phyloP scores from a whole-genome alignment of 2,113 vertebrate genomes.

The Pontoporia blainvillei region DNA sequence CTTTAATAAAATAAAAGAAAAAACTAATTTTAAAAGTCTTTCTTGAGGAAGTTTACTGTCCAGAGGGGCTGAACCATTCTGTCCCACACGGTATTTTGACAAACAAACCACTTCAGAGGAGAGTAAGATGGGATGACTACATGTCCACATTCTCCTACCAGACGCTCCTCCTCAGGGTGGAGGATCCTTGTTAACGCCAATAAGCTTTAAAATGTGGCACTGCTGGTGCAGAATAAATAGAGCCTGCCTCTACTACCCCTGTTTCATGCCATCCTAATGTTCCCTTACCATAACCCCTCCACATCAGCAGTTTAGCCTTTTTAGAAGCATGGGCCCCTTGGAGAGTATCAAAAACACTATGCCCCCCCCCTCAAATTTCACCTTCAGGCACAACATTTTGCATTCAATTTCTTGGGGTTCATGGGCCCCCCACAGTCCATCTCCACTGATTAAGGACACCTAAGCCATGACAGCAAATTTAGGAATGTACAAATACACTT shows the following conservation, averaged over 20 bases:
- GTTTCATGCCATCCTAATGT: not conserved
- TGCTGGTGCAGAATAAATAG: not conserved
- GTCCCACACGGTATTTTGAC: not conserved
- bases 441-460: not conserved
- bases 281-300: not conserved
- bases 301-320: not conserved
- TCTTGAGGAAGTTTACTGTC: not conserved
- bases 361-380: not conserved
- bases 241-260: not conserved
- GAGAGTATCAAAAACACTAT: not conserved
- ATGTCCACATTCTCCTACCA: not conserved
- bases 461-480: not conserved
- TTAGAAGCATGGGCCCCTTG: not conserved
- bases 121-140: not conserved
- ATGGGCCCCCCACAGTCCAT: not conserved
- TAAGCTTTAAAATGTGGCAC: not conserved
- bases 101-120: not conserved
- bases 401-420: not conserved
- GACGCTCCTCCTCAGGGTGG: too few relatives aligned
- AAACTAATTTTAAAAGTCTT: not conserved
- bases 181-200: not conserved
- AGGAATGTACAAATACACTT: not conserved
- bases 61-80: not conserved
- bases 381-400: not conserved
- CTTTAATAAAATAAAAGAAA: not conserved